phyloP scores from a whole-genome alignment of 2,113 vertebrate genomes.

The Aplodontia rufa region DNA sequence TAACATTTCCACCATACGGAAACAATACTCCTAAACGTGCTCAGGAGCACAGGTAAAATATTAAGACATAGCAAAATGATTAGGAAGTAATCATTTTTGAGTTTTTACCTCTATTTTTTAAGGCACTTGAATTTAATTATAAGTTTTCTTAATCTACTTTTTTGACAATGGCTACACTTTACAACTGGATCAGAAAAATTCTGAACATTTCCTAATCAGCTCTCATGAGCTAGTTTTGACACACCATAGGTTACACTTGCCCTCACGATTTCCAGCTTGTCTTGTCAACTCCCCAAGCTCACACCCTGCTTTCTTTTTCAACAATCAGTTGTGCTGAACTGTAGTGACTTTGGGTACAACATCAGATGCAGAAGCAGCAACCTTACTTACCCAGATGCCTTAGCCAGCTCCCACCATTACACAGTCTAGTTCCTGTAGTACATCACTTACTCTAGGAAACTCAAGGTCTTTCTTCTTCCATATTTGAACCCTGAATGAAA shows the following conservation, averaged over 20 bases:
- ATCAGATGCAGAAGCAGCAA: background rate
- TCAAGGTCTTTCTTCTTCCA: background rate
- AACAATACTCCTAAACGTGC: background rate
- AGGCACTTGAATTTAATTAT: background rate
- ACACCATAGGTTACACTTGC: accelerated
- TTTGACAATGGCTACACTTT: background rate
- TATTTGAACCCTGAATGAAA: background rate
- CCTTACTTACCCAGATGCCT: background rate
- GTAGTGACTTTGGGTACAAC: background rate
- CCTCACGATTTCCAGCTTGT: background rate
- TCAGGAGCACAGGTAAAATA: background rate
- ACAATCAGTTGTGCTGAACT: background rate
- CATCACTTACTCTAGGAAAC: background rate
- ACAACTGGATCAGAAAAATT: background rate
- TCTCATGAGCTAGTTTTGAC: background rate
- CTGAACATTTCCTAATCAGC: background rate
- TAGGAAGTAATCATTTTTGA: background rate
- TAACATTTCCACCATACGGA: background rate
- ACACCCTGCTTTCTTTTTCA: background rate
- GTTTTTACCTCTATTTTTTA: background rate
- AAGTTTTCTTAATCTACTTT: background rate
- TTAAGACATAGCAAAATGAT: background rate
- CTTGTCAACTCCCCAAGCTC: background rate
- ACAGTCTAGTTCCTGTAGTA: background rate
- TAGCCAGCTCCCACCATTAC: background rate